Conservation (phyloP, 1,140 invertebrate genomes). For the Phenacoccus solenopsis region DNA sequence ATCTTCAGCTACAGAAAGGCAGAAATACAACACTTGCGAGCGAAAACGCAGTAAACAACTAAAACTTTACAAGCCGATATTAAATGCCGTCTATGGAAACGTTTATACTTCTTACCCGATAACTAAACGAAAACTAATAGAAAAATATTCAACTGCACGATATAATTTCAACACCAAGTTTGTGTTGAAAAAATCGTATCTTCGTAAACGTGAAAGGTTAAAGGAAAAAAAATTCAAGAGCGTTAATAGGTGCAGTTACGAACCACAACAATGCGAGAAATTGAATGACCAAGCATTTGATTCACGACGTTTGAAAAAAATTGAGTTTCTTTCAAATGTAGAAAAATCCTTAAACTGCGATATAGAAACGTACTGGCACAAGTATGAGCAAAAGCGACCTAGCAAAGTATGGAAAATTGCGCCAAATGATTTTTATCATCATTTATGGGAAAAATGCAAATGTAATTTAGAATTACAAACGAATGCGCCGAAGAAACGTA, state of each 20-base stretch:
- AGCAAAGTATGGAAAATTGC: not conserved
- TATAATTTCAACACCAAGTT: not conserved
- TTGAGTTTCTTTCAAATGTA: too few relatives aligned
- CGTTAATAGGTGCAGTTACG: too few relatives aligned
- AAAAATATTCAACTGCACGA: not conserved
- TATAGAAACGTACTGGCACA: too few relatives aligned
- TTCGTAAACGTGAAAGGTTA: not conserved
- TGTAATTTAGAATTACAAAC: not conserved
- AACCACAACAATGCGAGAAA: too few relatives aligned
- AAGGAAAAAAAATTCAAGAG: too few relatives aligned
- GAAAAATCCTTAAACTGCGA: too few relatives aligned
- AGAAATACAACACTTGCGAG: too few relatives aligned
- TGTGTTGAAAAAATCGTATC: not conserved
- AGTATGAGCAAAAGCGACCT: too few relatives aligned
- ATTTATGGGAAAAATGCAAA: not conserved
- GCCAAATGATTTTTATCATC: not conserved
- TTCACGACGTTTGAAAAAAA: not conserved
- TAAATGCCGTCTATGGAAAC: not conserved
- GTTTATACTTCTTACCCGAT: not conserved
- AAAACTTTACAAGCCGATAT: too few relatives aligned
- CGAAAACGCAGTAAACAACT: too few relatives aligned
- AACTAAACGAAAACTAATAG: not conserved
- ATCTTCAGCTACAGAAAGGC: too few relatives aligned
- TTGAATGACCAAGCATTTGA: too few relatives aligned
- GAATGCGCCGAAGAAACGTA: not conserved